Evolutionary conservation across 37 sponge, comb jelly and placozoan genomes (phyloP), one percentile per base, ranked within the genome.

Genomic region (Petrosia ficiformis): DNA sequence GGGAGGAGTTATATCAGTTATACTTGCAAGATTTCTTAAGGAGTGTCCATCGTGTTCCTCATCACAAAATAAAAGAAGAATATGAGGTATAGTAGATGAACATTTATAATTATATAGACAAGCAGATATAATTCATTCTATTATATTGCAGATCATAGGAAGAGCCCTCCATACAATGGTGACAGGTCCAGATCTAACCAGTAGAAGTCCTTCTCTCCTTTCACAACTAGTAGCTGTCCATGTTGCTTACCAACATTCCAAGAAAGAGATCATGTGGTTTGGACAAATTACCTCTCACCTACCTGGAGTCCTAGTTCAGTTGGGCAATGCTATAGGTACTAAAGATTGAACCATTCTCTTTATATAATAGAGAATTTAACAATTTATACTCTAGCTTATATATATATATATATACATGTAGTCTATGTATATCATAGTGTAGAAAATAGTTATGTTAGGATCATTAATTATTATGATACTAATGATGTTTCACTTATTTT

Each of bases 21-120:
- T 88, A 88, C 33, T 31, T 88, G 3, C 59, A 73, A 44, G 88
- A 88, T 42, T 82, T 78, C 78, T 60, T 88, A 39, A 59, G 79
- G 32, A 73, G 64, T 59, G 84, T 82, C 11, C 83, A 88, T 42
- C 66, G 25, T 33, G 68, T 67, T 42, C 44, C 58, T 28, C 83
- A 88, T 65, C 72, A 36, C 16, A 35, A 85, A 10, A 25, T 14
- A 33, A 67, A 76, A 26, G 31, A 19, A 41, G 77, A 70, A 40
- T 54, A 42, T 19, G 10, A 52, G 67, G 88, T 80, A 39, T 66
- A 72, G 44, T 44, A 82, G n/a, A n/a, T n/a, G n/a, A n/a, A n/a
- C n/a, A n/a, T n/a, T n/a, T n/a, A n/a, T n/a, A n/a, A n/a, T n/a
- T n/a, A n/a, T n/a, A n/a, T n/a, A n/a, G n/a, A n/a, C n/a, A 67